Evolutionary conservation across 2,113 vertebrate species (phyloP), one percentile per base, ranked within the genome.

Genomic region (Antechinus flavipes): DNA sequence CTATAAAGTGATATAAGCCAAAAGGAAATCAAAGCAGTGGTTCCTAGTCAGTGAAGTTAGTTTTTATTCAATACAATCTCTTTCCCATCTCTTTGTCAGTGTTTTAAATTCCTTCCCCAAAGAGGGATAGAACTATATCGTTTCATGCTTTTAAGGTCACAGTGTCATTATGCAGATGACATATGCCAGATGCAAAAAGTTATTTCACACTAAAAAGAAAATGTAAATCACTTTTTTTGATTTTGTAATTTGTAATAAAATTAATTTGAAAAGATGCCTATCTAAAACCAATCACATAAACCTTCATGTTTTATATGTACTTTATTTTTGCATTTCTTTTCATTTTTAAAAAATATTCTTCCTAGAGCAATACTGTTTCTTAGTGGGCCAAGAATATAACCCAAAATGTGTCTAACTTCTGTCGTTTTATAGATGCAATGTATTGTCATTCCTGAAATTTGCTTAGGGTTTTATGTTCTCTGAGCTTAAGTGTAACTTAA

Each of bases 241-340:
- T 95, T 96, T 61, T 91, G 93, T 94, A 96, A 93, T 95, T 16
- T n/a, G 56, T 56, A 96, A 98, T 98, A 97, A 97, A 93, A 94
- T 93, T 56, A 89, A 91, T 92, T 96, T n/a, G 54, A 90, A 90
- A 90, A 90, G 89, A 42, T 12, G 30, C 94, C 55, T 58, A 76
- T 58, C 96, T 95, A 95, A 95, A 91, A 90, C 91, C 93, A 42
- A 94, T 92, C 95, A 92, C 96, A 58, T 52, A 94, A 95, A 0
- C 90, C 0, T 93, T 94, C 58, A 94, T 47, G 58, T 98, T 97
- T 96, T 94, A 58, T n/a, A 89, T 30, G 92, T 10, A 68, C 89
- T 96, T 97, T 93, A 54, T 94, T 97, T 96, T 95, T 46, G 0
- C 92, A 94, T 92, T 89, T 90, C 91, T 49, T 50, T 92, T 94